Percentiles rank a stretch among this genome's conserved stretches.
Evolutionary conservation across 2,113 vertebrate species (phyloP).

Genomic region (Daubentonia madagascariensis): DNA sequence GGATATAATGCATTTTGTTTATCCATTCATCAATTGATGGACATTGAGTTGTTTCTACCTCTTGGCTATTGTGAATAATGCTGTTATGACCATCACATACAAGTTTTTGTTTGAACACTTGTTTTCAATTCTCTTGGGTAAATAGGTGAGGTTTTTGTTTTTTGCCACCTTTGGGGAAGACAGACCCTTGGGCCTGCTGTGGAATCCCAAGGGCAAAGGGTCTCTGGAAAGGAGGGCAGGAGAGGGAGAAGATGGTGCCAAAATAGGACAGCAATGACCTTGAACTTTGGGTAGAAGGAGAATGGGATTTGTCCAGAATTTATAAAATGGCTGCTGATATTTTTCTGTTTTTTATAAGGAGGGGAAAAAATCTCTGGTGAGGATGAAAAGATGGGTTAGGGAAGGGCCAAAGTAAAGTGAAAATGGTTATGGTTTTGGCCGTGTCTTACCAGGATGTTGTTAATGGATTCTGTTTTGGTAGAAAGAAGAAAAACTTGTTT

Average conservation of each 20-base stretch:
- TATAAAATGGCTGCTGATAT: background rate
- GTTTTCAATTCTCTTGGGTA: background rate
- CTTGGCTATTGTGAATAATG: background rate
- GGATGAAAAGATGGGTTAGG: background rate
- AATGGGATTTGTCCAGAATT: background rate
- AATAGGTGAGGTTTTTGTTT: background rate
- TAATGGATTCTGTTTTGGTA: background rate
- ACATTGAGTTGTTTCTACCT: background rate
- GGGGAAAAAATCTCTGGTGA: background rate
- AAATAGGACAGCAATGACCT: background rate
- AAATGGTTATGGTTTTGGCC: background rate
- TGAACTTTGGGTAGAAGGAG: background rate
- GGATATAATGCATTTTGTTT: background rate
- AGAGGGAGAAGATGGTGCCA: background rate
- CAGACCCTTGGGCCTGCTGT: background rate
- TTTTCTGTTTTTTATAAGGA: background rate
- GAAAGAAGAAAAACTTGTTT: constrained; percentile 11
- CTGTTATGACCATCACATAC: background rate
- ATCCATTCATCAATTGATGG: background rate
- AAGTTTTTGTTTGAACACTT: background rate
- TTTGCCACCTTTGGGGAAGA: background rate
- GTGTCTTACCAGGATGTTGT: background rate
- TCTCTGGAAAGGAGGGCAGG: background rate
- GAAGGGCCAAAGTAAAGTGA: background rate
- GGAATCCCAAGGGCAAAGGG: background rate